phyloP scores from a whole-genome alignment of 2,113 vertebrate genomes.

The Thalassoma bifasciatum region DNA sequence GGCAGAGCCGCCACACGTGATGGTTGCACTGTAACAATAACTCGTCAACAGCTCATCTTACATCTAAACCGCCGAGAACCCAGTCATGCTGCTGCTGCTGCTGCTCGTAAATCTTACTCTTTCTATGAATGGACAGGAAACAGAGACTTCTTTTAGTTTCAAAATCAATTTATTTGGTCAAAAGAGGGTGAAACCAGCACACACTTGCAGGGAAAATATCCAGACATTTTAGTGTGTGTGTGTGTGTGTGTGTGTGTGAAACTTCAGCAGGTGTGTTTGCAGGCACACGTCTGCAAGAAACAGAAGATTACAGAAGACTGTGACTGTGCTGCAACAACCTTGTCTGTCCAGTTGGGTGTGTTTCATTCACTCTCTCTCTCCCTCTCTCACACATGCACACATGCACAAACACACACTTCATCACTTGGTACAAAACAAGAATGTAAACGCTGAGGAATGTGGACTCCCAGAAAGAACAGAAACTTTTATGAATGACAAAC shows the following conservation, averaged over 20 bases:
- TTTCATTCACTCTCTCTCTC: constrained; percentile 68
- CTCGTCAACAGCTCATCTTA: constrained; percentile 72
- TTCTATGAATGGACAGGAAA: background rate
- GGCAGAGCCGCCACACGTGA: constrained; percentile 72
- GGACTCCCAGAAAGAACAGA: constrained; percentile 17
- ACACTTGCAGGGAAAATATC: background rate
- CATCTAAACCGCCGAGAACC: constrained; percentile 21
- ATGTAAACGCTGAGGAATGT: constrained; percentile 80
- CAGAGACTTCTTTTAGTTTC: background rate
- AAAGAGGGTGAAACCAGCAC: background rate
- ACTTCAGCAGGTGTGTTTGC: constrained; percentile 38
- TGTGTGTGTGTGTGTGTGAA: background rate
- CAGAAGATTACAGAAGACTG: constrained; percentile 54
- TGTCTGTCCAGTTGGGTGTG: constrained; percentile 79
- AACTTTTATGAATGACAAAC: constrained; percentile 77
- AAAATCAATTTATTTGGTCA: background rate
- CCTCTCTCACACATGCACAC: constrained; percentile 19
- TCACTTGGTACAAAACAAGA: constrained; percentile 76
- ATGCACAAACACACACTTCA: constrained; percentile 50
- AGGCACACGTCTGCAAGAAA: constrained; percentile 46
- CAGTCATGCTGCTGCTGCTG: background rate
- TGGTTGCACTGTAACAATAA: constrained; percentile 74
- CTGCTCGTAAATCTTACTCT: constrained; percentile 14
- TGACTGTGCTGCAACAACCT: constrained; percentile 68
- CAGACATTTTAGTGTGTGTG: no score